Base-by-base conservation (phyloP, 2,113 vertebrate species). In the Nettapus auritus region DNA sequence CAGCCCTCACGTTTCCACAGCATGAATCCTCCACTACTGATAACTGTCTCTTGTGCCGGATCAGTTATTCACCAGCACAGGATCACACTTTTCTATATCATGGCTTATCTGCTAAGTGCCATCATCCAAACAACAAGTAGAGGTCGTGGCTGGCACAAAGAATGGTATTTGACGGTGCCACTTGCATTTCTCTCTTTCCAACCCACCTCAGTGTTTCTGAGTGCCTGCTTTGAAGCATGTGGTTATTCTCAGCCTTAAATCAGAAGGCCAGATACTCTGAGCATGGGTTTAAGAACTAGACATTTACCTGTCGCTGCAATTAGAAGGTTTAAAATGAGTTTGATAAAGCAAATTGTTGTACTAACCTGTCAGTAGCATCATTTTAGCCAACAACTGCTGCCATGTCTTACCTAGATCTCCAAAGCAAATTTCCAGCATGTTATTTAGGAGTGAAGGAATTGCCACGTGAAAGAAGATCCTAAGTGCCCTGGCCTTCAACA, bases 311-410 rank as follows among this genome's bases (percentile, higher is more conserved):
- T 70, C 60, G 78, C 23, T 88, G 55, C n/a, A 40, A 44, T 60
- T 0, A 55, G 52, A 57, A 88, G 38, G 44, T 80, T 77, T 83
- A 31, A 80, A 88, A 91, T 56, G 15, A 29, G 68, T 82, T 88
- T 82, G 7, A 52, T 78, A 9, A 29, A 63, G 21, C 25, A 82
- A 56, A 50, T 63, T 38, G 42, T 73, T 36, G 50, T 69, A 91
- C 33, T 11, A 14, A 67, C 0, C 9, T 1, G 2, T 36, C 68
- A 78, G 25, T 3, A 2, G 52, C 18, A 33, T 7, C 36, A 28
- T 42, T 84, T 78, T 60, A 56, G 42, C 25, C 55, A 86, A 62
- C 31, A 83, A 13, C 31, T 70, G 23, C 7, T 64, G 12, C n/a
- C 18, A 17, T 31, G 8, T 48, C 46, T 89, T 66, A 74, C 28